These are phyloP conservation scores for Agelastica alni DNA, from an alignment of 2,888 invertebrate genomes.

Conservation along the genomic window DNA sequence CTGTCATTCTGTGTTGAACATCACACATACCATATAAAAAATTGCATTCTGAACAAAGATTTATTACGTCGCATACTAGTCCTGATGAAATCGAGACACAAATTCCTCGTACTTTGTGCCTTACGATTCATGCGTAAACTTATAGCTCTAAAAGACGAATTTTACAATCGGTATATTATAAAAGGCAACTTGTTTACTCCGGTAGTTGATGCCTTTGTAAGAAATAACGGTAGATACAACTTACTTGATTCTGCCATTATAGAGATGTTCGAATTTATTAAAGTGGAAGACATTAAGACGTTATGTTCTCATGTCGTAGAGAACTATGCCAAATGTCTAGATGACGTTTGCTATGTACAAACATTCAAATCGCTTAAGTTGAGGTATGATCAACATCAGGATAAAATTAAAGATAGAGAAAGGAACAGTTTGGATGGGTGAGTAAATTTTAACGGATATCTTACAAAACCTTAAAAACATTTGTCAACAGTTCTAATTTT, in stretches of 20 bases:
- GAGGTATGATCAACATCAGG: slow-evolving; percentile 90
- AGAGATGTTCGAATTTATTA: slow-evolving; percentile 99
- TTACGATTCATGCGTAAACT: slow-evolving; percentile 96
- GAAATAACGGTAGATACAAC: slow-evolving; percentile 98
- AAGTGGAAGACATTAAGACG: slow-evolving; percentile 88
- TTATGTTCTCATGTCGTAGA: slow-evolving; percentile 93
- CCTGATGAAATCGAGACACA: slow-evolving; percentile 95
- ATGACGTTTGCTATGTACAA: slow-evolving; percentile 96
- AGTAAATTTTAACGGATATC: slow-evolving; percentile 18
- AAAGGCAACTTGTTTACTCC: slow-evolving; percentile 94
- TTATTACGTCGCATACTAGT: slow-evolving; percentile 92
- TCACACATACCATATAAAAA: slow-evolving; percentile 98
- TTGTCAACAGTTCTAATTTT: no score
- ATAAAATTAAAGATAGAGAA: slow-evolving; percentile 85
- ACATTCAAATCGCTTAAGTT: slow-evolving; percentile 93
- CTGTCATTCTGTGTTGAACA: slow-evolving; percentile 98
- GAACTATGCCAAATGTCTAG: slow-evolving; percentile 92
- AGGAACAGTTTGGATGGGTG: slow-evolving; percentile 66
- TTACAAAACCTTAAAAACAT: no score
- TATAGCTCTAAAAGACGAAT: slow-evolving; percentile 96
- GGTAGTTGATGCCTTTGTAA: slow-evolving; percentile 93
- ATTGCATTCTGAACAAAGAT: slow-evolving; percentile 96
- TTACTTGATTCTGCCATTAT: slow-evolving; percentile 97
- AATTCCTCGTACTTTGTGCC: slow-evolving; percentile 95
- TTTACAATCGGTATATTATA: slow-evolving; percentile 95